phyloP scores from a whole-genome alignment of 2,113 vertebrate species.

The Gavia stellata region DNA sequence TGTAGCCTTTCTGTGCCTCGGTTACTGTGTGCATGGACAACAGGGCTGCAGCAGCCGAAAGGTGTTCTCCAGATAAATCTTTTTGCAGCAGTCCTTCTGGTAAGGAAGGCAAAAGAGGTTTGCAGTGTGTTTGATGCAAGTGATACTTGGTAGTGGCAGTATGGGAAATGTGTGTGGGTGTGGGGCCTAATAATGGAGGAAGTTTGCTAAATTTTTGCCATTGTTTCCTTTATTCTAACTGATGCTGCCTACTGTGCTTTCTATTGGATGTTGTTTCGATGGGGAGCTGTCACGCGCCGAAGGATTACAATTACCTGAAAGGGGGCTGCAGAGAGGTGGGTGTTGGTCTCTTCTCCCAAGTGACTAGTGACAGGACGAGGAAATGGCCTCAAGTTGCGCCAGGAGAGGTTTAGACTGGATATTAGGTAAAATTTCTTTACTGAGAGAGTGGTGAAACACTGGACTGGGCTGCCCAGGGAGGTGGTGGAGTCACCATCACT shows the following conservation, averaged over 20 bases:
- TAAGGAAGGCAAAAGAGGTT: background rate
- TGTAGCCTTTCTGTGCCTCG: background rate
- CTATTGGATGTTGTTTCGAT: background rate
- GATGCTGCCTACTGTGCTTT: background rate
- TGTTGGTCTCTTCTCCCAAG: no score
- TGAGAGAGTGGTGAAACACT: no score
- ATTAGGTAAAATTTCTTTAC: no score
- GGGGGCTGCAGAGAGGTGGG: no score
- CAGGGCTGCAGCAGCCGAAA: rapidly evolving
- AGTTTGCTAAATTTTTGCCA: background rate
- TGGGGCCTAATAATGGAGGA: rapidly evolving
- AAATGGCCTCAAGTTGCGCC: no score
- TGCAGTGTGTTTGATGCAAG: background rate
- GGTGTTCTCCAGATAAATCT: background rate
- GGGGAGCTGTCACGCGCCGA: background rate
- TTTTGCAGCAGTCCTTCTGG: background rate
- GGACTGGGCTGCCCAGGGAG: no score
- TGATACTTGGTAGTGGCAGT: background rate
- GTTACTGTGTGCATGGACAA: background rate
- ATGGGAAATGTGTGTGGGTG: background rate
- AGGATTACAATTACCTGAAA: no score
- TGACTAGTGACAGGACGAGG: no score
- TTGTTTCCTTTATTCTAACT: background rate
- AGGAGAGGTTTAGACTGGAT: no score
- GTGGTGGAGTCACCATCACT: no score